Conservation (phyloP, 2,797 vertebrate genomes). For the Danio jaintianensis region DNA sequence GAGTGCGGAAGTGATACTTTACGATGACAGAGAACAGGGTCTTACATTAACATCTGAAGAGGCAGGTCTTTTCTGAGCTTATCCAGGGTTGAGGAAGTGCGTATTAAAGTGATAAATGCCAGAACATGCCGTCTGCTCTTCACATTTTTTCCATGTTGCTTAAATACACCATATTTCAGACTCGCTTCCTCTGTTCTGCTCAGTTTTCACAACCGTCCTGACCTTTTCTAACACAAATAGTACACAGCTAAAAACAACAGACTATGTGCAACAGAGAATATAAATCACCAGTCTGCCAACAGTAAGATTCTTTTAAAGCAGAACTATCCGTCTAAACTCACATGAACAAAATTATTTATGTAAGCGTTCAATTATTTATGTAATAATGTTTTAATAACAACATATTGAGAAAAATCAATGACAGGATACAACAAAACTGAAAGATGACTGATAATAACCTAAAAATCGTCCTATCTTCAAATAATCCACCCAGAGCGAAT, state of each 20-base stretch:
- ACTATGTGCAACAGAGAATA: not conserved
- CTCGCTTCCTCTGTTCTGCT: slow-evolving; percentile 8
- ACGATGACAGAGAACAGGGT: not conserved
- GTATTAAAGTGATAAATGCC: not conserved
- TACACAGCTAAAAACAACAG: slow-evolving; percentile 11
- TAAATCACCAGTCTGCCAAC: not conserved
- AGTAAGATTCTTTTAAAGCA: no score
- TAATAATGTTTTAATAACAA: no score
- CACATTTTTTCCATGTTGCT: not conserved
- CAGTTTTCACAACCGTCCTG: not conserved
- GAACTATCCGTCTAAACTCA: no score
- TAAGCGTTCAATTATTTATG: no score
- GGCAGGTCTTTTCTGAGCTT: not conserved
- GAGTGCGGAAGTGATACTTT: not conserved
- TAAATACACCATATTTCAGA: not conserved
- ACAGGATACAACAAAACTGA: no score
- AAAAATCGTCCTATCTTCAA: no score
- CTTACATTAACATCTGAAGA: slow-evolving; percentile 21
- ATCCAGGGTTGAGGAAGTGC: not conserved
- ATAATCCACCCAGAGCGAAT: no score
- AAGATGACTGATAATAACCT: no score
- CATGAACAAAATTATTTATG: no score
- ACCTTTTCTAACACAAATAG: slow-evolving; percentile 21
- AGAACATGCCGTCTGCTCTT: slow-evolving; percentile 3
- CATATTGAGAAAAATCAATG: no score